Evolutionary conservation across 2,797 vertebrate species (phyloP).

Genomic region (Trachops cirrhosus): DNA sequence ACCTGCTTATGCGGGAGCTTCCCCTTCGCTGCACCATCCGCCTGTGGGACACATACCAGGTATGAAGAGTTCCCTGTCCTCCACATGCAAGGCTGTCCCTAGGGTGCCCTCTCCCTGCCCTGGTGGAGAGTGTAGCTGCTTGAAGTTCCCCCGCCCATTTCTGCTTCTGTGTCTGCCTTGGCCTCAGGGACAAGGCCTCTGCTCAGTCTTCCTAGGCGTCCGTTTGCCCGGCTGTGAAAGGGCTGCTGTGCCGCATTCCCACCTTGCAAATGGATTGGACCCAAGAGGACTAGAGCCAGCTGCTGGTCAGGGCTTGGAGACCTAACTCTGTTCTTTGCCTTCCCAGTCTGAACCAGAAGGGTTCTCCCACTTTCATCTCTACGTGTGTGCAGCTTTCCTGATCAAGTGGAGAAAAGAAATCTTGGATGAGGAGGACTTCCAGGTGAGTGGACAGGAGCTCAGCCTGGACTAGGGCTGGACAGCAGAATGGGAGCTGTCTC

Average conservation of each 20-base stretch:
- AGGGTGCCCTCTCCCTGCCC: not conserved
- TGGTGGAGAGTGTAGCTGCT: not conserved
- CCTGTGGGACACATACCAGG: conserved; percentile 99
- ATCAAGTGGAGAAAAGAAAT: conserved; percentile 99
- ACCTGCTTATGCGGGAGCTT: conserved; percentile 97
- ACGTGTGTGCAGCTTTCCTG: conserved; percentile 98
- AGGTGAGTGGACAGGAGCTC: conserved; percentile 83
- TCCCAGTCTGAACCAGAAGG: conserved; percentile 95
- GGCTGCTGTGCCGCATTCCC: not conserved
- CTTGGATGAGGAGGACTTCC: conserved; percentile 96
- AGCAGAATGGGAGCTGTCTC: not conserved
- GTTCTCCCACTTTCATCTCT: conserved; percentile 98
- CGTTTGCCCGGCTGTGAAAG: not conserved
- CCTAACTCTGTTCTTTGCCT: conserved; percentile 5
- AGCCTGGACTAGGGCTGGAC: not conserved
- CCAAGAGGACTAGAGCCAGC: not conserved
- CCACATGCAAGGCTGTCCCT: rapidly evolving
- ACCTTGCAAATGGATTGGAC: not conserved
- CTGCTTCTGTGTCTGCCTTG: not conserved
- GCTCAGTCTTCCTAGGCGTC: not conserved
- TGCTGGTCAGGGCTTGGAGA: not conserved
- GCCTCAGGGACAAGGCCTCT: not conserved
- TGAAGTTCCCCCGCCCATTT: too few relatives aligned
- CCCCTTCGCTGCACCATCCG: conserved; percentile 97
- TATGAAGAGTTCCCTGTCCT: conserved; percentile 55